These are phyloP conservation scores for Coregonus suidteri DNA, from an alignment of 2,797 vertebrate species.

Conservation along the genomic window DNA sequence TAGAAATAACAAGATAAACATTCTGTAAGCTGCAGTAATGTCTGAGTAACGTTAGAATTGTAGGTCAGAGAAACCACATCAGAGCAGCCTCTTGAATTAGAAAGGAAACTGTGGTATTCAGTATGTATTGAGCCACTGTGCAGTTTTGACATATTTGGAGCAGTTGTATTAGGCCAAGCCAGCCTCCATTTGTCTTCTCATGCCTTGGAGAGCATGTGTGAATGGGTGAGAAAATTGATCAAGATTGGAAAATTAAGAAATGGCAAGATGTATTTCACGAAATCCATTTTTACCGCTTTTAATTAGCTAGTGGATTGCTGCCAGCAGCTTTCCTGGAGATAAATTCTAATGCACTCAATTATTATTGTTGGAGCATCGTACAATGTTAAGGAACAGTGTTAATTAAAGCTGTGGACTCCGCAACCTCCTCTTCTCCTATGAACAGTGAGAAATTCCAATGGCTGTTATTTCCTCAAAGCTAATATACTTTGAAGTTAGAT, in stretches of 20 bases:
- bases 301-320: constrained; percentile 52
- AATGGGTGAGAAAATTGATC: constrained; percentile 22
- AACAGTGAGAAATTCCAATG: no score
- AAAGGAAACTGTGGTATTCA: not conserved
- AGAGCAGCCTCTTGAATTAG: not conserved
- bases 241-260: constrained; percentile 35
- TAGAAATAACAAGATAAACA: not conserved
- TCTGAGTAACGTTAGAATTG: not conserved
- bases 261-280: constrained; percentile 33
- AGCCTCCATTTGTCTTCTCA: constrained; percentile 20
- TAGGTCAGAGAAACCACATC: not conserved
- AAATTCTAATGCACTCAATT: constrained; percentile 24
- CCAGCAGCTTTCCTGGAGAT: constrained; percentile 36
- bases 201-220: constrained; percentile 1
- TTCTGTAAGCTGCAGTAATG: not conserved
- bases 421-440: no score
- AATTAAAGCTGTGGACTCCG: constrained; percentile 40
- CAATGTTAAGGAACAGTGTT: constrained; percentile 36
- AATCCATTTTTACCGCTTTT: constrained; percentile 48
- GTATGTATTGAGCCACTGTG: not conserved
- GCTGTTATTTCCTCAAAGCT: constrained; percentile 5
- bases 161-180: not conserved
- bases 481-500: constrained; percentile 5
- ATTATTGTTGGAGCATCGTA: constrained; percentile 26
- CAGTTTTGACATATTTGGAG: not conserved